Conservation (phyloP, 2,113 vertebrate species). For the Saguinus midas region DNA sequence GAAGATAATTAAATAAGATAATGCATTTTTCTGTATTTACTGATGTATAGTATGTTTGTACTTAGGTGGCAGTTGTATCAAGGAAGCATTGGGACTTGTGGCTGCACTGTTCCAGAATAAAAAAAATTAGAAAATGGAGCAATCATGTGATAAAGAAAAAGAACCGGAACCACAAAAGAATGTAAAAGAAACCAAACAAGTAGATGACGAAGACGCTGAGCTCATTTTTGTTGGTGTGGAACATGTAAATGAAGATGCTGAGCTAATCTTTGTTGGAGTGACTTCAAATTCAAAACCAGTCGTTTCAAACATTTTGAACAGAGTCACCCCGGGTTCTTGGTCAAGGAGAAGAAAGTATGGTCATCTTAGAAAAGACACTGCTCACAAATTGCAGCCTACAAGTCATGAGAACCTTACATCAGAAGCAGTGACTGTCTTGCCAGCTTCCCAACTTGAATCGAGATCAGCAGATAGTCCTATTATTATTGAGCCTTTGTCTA, state of each 20-base stretch:
- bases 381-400: background rate
- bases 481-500: conserved; percentile 67
- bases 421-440: background rate
- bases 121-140: conserved; percentile 62
- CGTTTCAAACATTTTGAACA: conserved; percentile 73
- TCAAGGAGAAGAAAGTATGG: conserved; percentile 59
- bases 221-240: conserved; percentile 73
- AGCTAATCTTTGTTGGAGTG: conserved; percentile 72
- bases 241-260: conserved; percentile 60
- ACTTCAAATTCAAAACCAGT: conserved; percentile 67
- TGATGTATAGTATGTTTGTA: conserved; percentile 54
- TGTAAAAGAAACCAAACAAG: background rate
- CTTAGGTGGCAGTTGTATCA: conserved; percentile 60
- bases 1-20: conserved; percentile 10
- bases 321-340: conserved; percentile 71
- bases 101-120: background rate
- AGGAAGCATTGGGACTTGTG: conserved; percentile 35
- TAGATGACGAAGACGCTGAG: conserved; percentile 49
- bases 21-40: conserved; percentile 36
- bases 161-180: conserved; percentile 23
- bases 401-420: background rate
- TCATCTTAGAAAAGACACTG: background rate
- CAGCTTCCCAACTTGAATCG: conserved; percentile 35
- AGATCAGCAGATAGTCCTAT: conserved; percentile 70
- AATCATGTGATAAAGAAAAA: background rate